Base-by-base conservation (phyloP, 2,113 vertebrate species). In the Actenoides hombroni region DNA sequence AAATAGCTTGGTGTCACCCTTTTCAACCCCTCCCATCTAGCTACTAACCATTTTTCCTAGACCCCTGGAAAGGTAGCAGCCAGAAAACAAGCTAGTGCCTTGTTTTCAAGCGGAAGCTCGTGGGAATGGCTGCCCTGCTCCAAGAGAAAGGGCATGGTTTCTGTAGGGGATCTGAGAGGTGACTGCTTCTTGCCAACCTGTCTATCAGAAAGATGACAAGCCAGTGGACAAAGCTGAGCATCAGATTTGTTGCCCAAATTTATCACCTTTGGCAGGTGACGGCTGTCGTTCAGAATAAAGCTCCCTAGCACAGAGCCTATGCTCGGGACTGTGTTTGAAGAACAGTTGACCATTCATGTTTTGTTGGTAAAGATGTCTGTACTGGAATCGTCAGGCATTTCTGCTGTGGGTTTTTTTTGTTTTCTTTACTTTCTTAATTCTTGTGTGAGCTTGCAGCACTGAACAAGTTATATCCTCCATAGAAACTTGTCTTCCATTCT, bases 401-500 rank as follows among this genome's bases (percentile, higher is more conserved):
- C 86, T 95, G 28, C 77, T 81, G 60, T 79, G 74, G 16, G 17
- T 6, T 4, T 51, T 54, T 60, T 80, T 73, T 26, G 48, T 53
- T 68, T 64, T 89, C 61, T 83, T 81, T 61, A 63, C 60, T 92
- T 91, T 79, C 71, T 31, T 77, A 78, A 64, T 67, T 94, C 40
- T 94, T 87, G 21, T 92, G 46, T 95, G 85, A 93, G 87, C 83
- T 95, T 94, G 60, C 77, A 83, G 95, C 92, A 87, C 82, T 97
- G 97, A 98, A 97, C 97, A 98, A 98, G 81, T 89, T 92, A 74
- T 85, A 88, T 93, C 92, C 87, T 96, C 31, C 53, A 29, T 84
- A 91, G 87, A 93, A 89, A 95, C 91, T 97, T 92, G 98, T 98
- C 98, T 98, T 98, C 98, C 98, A 97, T 77, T 96, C 69, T 95